Evolutionary conservation across 2,888 invertebrate species (phyloP).

Genomic region (Nephrotoma flavescens): DNA sequence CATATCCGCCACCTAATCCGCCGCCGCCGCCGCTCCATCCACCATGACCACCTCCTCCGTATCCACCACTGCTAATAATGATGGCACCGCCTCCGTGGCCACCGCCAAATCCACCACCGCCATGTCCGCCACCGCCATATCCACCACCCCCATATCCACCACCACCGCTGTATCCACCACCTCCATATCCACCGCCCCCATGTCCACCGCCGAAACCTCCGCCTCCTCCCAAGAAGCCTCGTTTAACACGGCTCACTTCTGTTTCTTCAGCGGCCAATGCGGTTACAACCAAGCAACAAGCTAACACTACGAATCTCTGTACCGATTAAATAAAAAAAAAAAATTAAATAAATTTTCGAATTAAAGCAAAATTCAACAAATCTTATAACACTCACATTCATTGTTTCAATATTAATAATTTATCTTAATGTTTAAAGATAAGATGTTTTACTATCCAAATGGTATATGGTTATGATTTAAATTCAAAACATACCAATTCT

Average conservation of each 20-base stretch:
- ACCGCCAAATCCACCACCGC: not conserved
- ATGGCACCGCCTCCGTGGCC: not conserved
- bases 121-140: not conserved
- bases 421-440: not conserved
- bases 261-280: not conserved
- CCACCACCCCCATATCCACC: not conserved
- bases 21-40: conserved; percentile 16
- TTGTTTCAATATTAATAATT: not conserved
- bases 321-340: not conserved
- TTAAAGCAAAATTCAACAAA: not conserved
- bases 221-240: conserved; percentile 3
- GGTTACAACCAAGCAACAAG: not conserved
- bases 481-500: not conserved
- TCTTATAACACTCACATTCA: not conserved
- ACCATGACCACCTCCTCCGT: conserved; percentile 16
- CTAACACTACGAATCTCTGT: not conserved
- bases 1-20: conserved; percentile 10
- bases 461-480: not conserved
- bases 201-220: conserved; percentile 18
- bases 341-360: not conserved
- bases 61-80: not conserved
- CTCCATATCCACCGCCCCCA: not conserved
- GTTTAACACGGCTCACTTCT: not conserved
- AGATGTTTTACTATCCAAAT: not conserved
- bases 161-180: not conserved